phyloP scores from a whole-genome alignment of 2,113 vertebrate genomes.

The Paratilapia polleni region DNA sequence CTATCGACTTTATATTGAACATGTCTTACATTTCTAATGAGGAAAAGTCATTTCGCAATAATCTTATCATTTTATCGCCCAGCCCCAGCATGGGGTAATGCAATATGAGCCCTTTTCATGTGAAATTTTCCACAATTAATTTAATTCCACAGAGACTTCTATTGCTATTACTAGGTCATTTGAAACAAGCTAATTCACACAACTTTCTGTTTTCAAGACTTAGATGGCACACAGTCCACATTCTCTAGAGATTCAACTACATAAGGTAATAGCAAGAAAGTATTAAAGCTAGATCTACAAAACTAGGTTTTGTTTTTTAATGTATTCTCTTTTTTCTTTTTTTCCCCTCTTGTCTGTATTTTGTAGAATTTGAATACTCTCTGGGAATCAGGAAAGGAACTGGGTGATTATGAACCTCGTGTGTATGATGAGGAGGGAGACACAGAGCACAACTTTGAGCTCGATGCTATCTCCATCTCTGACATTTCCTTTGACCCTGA shows the following conservation, averaged over 20 bases:
- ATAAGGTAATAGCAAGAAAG: neutral
- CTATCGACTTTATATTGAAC: neutral
- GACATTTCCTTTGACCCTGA: conserved; percentile 62
- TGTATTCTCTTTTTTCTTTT: too few relatives aligned
- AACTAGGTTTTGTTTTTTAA: too few relatives aligned
- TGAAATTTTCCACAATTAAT: neutral
- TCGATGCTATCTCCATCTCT: conserved; percentile 66
- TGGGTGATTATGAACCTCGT: conserved; percentile 50
- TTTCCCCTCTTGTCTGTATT: too few relatives aligned
- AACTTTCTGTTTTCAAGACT: conserved; percentile 2
- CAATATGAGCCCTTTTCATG: neutral
- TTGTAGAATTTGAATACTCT: neutral
- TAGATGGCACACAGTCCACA: neutral
- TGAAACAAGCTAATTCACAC: neutral
- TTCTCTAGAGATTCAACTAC: neutral
- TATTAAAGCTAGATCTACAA: neutral
- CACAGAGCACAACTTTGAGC: neutral
- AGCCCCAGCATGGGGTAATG: conserved; percentile 7
- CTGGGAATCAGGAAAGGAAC: conserved; percentile 25
- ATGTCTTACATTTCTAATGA: neutral
- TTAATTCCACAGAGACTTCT: neutral
- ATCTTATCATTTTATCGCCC: too few relatives aligned
- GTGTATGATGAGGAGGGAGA: conserved; percentile 68
- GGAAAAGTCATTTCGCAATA: neutral
- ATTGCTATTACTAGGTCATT: neutral